Conservation (phyloP, 2,797 vertebrate genomes). For the Leuciscus waleckii region DNA sequence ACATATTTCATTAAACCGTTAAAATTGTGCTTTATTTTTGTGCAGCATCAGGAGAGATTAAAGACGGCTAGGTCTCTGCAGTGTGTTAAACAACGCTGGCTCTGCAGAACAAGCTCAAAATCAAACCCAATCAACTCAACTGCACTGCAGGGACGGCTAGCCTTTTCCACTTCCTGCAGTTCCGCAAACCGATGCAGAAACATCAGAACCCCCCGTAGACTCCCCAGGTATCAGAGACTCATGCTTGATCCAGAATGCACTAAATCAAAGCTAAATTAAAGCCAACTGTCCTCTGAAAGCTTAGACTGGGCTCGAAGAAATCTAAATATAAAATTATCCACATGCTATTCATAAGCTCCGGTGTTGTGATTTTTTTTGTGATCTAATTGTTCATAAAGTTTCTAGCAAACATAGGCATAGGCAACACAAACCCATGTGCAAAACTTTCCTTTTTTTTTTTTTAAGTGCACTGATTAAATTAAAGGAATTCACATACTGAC, state of each 20-base stretch:
- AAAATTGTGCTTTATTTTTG: slow-evolving; percentile 48
- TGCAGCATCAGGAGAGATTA: slow-evolving; percentile 51
- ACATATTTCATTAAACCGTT: slow-evolving; percentile 22
- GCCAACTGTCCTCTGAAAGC: slow-evolving; percentile 7
- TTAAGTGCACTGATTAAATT: neutral
- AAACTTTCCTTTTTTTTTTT: neutral
- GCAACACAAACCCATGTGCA: neutral
- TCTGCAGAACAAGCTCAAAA: slow-evolving; percentile 52
- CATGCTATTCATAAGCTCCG: neutral
- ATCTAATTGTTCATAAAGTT: neutral
- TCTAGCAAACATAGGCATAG: neutral
- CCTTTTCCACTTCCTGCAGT: slow-evolving; percentile 53
- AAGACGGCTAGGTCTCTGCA: slow-evolving; percentile 41
- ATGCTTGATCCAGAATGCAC: slow-evolving; percentile 16
- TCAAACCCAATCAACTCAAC: slow-evolving; percentile 63
- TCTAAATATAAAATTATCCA: neutral
- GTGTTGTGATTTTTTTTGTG: neutral
- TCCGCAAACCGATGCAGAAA: slow-evolving; percentile 47
- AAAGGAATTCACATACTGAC: neutral
- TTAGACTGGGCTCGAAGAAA: neutral
- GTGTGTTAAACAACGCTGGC: slow-evolving; percentile 52
- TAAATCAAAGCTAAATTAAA: slow-evolving; percentile 46
- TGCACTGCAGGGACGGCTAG: slow-evolving; percentile 60
- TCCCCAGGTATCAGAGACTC: slow-evolving; percentile 23
- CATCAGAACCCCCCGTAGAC: slow-evolving; percentile 29